Evolutionary conservation across 2,797 vertebrate genomes (phyloP).

Genomic region (Sebastes cheni): DNA sequence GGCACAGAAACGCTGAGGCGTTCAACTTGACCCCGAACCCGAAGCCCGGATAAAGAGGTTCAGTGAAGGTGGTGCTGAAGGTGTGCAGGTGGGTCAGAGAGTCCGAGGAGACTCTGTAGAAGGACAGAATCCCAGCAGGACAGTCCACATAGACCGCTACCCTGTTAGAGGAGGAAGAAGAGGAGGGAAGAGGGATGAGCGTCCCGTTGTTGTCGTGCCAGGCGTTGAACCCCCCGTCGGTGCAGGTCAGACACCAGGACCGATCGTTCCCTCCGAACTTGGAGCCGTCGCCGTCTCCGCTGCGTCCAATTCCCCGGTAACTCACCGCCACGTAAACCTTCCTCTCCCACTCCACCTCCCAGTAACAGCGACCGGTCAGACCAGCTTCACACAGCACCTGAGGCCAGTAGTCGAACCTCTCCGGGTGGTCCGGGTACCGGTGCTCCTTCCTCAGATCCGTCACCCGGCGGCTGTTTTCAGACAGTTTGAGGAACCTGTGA

Average conservation of each 20-base stretch:
- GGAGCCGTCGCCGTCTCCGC: neutral
- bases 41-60: neutral
- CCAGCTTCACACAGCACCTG: slow-evolving; percentile 22
- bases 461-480: slow-evolving; percentile 10
- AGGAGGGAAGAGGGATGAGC: neutral
- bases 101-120: too few relatives aligned
- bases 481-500: slow-evolving; percentile 22
- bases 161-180: neutral
- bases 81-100: neutral
- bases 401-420: slow-evolving; percentile 20
- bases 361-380: slow-evolving; percentile 11
- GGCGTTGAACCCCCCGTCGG: slow-evolving; percentile 9
- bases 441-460: slow-evolving; percentile 5
- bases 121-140: too few relatives aligned
- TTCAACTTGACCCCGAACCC: neutral
- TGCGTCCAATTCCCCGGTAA: neutral
- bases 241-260: slow-evolving; percentile 31
- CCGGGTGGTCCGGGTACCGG: neutral
- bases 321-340: slow-evolving; percentile 4
- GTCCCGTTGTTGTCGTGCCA: slow-evolving; percentile 29
- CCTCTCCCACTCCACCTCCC: slow-evolving; percentile 26
- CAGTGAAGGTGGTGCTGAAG: neutral
- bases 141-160: slow-evolving; percentile 8
- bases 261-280: slow-evolving; percentile 25
- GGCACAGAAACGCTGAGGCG: too few relatives aligned